A percentile compares a stretch with the other conserved stretches of the same genome.
These are phyloP conservation scores for Cisticola juncidis DNA, from an alignment of 2,113 vertebrate species.

Conservation along the genomic window DNA sequence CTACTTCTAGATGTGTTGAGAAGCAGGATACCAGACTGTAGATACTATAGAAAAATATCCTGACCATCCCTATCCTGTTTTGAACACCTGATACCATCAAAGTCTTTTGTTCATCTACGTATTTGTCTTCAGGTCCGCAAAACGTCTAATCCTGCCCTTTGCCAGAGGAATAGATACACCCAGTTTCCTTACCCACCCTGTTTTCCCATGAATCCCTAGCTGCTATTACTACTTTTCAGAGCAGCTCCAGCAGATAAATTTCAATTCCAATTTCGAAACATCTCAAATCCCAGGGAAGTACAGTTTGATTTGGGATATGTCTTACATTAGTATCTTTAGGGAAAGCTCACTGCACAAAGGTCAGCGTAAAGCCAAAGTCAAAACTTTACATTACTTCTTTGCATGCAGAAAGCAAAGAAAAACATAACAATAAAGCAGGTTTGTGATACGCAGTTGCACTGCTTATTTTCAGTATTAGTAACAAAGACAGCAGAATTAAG, in stretches of 20 bases:
- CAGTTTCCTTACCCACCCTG: accelerated
- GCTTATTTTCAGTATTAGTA: not conserved
- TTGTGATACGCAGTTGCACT: not conserved
- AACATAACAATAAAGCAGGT: not conserved
- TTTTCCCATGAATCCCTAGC: not conserved
- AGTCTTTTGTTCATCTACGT: not conserved
- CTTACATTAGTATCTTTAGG: not conserved
- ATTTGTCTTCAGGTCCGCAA: not conserved
- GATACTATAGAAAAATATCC: not conserved
- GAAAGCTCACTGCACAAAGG: not conserved
- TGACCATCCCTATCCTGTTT: not conserved
- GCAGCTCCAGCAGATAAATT: not conserved
- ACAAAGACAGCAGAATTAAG: not conserved
- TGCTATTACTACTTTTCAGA: not conserved
- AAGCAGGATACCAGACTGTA: not conserved
- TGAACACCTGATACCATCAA: not conserved
- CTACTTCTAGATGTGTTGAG: not conserved
- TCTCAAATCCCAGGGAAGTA: not conserved
- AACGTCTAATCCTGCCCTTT: not conserved
- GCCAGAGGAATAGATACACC: not conserved
- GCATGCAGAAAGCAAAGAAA: not conserved
- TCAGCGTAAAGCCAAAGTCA: not conserved
- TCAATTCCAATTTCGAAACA: not conserved
- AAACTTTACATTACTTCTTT: not conserved
- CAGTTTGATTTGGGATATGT: not conserved